Conservation (phyloP, 2,888 invertebrate species). For the Drosophila mimetica region DNA sequence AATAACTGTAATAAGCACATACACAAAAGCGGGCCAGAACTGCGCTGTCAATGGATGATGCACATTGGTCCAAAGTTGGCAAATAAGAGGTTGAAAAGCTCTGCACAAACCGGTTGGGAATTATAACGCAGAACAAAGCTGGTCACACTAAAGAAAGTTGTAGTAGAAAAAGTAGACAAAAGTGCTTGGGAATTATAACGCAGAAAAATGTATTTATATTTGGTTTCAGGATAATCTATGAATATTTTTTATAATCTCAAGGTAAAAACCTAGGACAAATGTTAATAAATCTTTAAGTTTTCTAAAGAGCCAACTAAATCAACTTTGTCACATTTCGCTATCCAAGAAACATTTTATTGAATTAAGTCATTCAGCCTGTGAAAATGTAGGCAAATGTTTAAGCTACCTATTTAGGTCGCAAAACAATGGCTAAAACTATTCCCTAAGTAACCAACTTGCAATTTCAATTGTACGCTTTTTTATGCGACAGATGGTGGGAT, state of each 20-base stretch:
- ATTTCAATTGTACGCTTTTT: slow-evolving; percentile 6
- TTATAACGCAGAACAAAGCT: slow-evolving; percentile 3
- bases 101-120: slow-evolving; percentile 12
- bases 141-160: slow-evolving; percentile 1
- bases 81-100: not conserved
- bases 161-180: no score
- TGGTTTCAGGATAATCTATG: no score
- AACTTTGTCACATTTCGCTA: not conserved
- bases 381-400: slow-evolving; percentile 17
- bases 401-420: slow-evolving; percentile 1
- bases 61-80: slow-evolving; percentile 23
- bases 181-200: no score
- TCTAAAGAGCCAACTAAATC: not conserved
- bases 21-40: slow-evolving; percentile 42
- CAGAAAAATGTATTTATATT: no score
- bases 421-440: slow-evolving; percentile 21
- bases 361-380: slow-evolving; percentile 5
- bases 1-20: slow-evolving; percentile 70
- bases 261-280: not conserved
- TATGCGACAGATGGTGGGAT: slow-evolving; percentile 20
- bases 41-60: slow-evolving; percentile 38
- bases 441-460: slow-evolving; percentile 12
- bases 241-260: no score
- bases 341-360: slow-evolving; percentile 3
- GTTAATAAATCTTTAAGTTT: not conserved